Percentiles rank a stretch among this genome's conserved stretches.
These are phyloP conservation scores for Capitella teleta DNA, from an alignment of 1,140 invertebrate genomes.

Conservation along the genomic window DNA sequence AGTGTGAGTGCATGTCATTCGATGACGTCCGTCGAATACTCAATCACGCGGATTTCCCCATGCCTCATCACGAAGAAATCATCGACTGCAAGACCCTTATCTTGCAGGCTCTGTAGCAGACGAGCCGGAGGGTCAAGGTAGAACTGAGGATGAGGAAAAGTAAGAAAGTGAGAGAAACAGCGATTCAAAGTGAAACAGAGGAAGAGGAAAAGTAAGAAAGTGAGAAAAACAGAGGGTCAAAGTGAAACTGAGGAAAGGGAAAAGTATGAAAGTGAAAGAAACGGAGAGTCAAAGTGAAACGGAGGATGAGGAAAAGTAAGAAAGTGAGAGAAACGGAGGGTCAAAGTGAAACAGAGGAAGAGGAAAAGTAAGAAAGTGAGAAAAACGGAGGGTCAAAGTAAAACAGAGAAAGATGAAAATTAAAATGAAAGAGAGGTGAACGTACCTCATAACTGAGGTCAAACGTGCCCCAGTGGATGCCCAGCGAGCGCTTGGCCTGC, in stretches of 20 bases:
- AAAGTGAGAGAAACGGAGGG: background rate
- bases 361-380: background rate
- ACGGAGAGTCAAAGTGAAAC: background rate
- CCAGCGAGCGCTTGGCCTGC: conserved; percentile 22
- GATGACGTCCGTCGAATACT: too few species aligned
- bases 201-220: background rate
- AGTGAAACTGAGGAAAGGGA: background rate
- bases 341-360: background rate
- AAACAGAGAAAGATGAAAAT: background rate
- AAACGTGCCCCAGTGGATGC: conserved; percentile 41
- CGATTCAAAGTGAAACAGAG: background rate
- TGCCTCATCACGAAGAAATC: conserved; percentile 13
- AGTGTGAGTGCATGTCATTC: too few species aligned
- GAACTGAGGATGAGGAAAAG: conserved; percentile 6
- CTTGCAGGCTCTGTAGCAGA: conserved; percentile 4
- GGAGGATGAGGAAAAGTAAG: background rate
- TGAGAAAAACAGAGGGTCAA: background rate
- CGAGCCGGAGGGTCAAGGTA: conserved; percentile 13
- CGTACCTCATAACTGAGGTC: conserved; percentile 20
- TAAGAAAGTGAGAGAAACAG: background rate
- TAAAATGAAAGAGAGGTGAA: background rate
- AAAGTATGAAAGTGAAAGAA: background rate
- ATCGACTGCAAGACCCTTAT: background rate
- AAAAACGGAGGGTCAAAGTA: background rate
- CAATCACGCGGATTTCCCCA: conserved; percentile 9